phyloP scores from a whole-genome alignment of 2,797 vertebrate species.

The Ctenopoma multispine region DNA sequence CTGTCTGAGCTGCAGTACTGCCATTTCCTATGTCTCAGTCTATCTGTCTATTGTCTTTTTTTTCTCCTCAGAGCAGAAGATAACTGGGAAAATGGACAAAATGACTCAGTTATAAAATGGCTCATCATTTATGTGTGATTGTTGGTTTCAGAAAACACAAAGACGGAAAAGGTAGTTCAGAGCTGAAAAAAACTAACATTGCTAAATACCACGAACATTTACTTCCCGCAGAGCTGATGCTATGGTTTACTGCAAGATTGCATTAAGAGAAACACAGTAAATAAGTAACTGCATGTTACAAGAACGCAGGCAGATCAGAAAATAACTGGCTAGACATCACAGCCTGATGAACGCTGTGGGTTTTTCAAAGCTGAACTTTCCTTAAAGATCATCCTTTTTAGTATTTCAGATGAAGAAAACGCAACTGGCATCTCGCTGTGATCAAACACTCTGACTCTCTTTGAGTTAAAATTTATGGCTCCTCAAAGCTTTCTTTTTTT shows the following conservation, averaged over 20 bases:
- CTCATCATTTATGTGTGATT: constrained; percentile 22
- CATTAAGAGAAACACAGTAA: not conserved
- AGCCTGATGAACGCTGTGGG: not conserved
- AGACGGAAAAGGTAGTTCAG: not conserved
- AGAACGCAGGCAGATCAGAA: not conserved
- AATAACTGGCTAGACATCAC: constrained; percentile 7
- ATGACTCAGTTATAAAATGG: constrained; percentile 43
- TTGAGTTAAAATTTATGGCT: constrained; percentile 35
- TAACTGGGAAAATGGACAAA: constrained; percentile 30
- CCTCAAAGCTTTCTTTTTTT: constrained; percentile 8
- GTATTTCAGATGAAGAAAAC: constrained; percentile 38
- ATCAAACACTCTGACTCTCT: constrained; percentile 51
- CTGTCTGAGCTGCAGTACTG: constrained; percentile 59
- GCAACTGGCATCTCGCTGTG: constrained; percentile 25
- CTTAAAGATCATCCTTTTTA: constrained; percentile 8
- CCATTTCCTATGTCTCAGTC: constrained; percentile 68
- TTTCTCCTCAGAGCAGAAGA: constrained; percentile 33
- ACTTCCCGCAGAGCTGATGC: not conserved
- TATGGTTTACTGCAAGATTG: not conserved
- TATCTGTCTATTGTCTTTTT: constrained; percentile 33
- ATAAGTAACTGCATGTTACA: not conserved
- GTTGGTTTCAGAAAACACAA: constrained; percentile 25
- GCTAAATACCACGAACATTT: not conserved
- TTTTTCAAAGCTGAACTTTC: constrained; percentile 18
- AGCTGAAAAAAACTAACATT: not conserved